Evolutionary conservation across 2,113 vertebrate genomes (phyloP).

Genomic region (Amphiprion ocellaris): DNA sequence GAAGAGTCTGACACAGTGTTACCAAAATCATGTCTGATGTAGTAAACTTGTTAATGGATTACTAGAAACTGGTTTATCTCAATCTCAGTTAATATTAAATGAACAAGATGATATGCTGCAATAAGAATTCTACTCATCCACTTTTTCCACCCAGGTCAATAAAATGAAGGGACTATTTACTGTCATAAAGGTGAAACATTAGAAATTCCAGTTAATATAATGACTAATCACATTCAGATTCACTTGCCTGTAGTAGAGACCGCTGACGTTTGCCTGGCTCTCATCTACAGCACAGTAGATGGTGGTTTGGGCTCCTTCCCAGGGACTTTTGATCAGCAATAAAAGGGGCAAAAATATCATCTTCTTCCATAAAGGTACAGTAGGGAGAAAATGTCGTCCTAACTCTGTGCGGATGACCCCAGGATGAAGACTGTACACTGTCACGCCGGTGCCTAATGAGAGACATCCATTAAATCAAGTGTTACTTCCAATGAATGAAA

Average conservation of each 20-base stretch:
- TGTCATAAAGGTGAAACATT: neutral
- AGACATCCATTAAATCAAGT: conserved; percentile 7
- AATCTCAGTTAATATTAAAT: no score
- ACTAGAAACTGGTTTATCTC: no score
- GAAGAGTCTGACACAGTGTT: neutral
- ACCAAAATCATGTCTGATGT: neutral
- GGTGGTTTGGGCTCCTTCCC: conserved; percentile 81
- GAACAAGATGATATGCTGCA: no score
- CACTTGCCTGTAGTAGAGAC: conserved; percentile 84
- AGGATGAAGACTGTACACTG: conserved; percentile 81
- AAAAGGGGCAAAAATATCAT: conserved; percentile 24
- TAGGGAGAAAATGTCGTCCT: conserved; percentile 65
- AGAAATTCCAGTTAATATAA: neutral
- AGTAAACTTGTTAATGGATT: no score
- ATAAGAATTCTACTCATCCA: no score
- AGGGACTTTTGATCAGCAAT: conserved; percentile 73
- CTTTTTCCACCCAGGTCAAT: no score
- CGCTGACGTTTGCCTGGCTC: conserved; percentile 68
- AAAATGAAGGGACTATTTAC: no score
- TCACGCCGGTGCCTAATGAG: conserved; percentile 77
- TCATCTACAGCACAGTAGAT: conserved; percentile 83
- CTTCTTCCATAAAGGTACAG: conserved; percentile 65
- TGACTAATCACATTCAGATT: neutral
- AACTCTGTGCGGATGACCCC: conserved; percentile 83
- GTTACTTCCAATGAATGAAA: neutral